A percentile compares a stretch with the other conserved stretches of the same genome.
phyloP scores from a whole-genome alignment of 2,113 vertebrate species.

The Phoenicopterus ruber region DNA sequence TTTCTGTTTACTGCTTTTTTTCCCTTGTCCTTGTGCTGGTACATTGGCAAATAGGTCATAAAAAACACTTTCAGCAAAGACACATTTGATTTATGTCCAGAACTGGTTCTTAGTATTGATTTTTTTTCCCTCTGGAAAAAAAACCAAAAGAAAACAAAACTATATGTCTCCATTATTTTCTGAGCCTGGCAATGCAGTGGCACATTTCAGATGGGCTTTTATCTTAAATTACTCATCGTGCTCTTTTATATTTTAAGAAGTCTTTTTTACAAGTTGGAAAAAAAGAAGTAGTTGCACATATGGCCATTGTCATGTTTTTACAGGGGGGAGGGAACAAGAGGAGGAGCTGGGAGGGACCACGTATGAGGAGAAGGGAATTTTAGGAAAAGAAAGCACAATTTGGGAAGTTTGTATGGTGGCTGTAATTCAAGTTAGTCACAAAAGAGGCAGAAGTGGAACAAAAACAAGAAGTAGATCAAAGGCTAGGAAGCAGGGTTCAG shows the following conservation, averaged over 20 bases:
- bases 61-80: slow-evolving; percentile 72
- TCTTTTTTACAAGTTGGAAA: not conserved
- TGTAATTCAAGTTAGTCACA: slow-evolving; percentile 51
- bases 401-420: slow-evolving; percentile 47
- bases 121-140: slow-evolving; percentile 53
- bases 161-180: slow-evolving; percentile 71
- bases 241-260: slow-evolving; percentile 20
- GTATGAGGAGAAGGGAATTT: not conserved
- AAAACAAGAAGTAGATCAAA: slow-evolving; percentile 66
- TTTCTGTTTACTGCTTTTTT: slow-evolving; percentile 53
- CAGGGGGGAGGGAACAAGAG: not conserved
- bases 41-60: slow-evolving; percentile 71
- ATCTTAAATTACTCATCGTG: slow-evolving; percentile 50
- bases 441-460: slow-evolving; percentile 69
- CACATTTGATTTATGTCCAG: slow-evolving; percentile 73
- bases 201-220: slow-evolving; percentile 56
- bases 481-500: slow-evolving; percentile 50
- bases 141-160: slow-evolving; percentile 55
- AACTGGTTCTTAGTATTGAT: slow-evolving; percentile 72
- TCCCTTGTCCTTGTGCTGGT: slow-evolving; percentile 49
- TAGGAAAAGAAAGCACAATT: slow-evolving; percentile 28
- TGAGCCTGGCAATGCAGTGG: slow-evolving; percentile 47
- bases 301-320: slow-evolving; percentile 4
- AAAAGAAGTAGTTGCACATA: not conserved
- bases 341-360: not conserved